Base-by-base conservation (phyloP, 2,888 invertebrate species). In the Dione juno region DNA sequence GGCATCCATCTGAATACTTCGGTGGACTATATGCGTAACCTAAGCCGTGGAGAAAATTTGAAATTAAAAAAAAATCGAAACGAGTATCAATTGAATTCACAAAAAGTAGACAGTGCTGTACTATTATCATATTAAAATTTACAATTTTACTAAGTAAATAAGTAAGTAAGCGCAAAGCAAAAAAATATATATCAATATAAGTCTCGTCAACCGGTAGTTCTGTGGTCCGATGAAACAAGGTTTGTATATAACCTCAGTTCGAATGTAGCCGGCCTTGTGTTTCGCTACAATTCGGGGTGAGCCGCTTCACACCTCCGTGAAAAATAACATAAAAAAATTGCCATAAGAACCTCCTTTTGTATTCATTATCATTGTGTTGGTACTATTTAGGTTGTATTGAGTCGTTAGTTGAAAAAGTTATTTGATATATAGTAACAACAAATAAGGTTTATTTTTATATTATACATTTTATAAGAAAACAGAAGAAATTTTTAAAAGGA, bases 251-350 rank as follows among this genome's bases (percentile, higher is more conserved):
- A 48, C 67, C 65, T 67, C 80, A 82, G 77, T 83, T 87, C 83
- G 90, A 90, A 86, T 87, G 90, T 90, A 80, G 90, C 74, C 84
- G 88, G 78, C 91, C 92, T 92, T 90, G 90, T 80, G 74, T 72
- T 79, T 78, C 81, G 81, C 73, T 78, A 84, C 81, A 83, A 82
- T 90, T 89, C 90, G 90, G 90, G 88, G 89, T 87, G 86, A 89
- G 83, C 90, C 59, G 75, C 71, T 72, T 70, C 45, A 59, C 79
- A 81, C 84, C 83, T 79, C 53, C 48, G 74, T 74, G 77, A 73
- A 72, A 71, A 67, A 70, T 53, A 43, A 64, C 64, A 71, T 65
- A 70, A 70, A 71, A 57, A 67, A 73, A 41, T 11, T 8, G 41
- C 11, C 63, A 45, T 66, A 70, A 54, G 64, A 69, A 53, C 57